Evolutionary conservation across 2,888 invertebrate genomes (phyloP).

Genomic region (Penaeus monodon): DNA sequence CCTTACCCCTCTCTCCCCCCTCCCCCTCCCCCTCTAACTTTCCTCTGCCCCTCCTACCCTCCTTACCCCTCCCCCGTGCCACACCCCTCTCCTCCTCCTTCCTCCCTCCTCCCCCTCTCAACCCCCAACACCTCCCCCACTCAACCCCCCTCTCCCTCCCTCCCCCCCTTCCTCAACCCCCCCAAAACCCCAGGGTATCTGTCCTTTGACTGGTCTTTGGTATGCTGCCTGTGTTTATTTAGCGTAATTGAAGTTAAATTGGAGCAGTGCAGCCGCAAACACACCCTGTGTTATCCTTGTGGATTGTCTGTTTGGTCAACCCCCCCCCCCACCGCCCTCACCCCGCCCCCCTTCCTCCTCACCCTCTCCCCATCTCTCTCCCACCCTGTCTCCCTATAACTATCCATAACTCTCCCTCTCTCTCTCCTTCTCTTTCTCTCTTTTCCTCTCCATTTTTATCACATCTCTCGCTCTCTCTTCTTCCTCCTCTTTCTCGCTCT

Average conservation of each 20-base stretch:
- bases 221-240: constrained; percentile 45
- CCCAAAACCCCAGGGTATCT: neutral
- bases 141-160: neutral
- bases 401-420: neutral
- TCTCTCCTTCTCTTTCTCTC: neutral
- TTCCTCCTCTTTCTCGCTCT: neutral
- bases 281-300: constrained; percentile 36
- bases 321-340: neutral
- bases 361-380: neutral
- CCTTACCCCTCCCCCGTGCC: too few relatives aligned
- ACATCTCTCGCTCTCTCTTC: neutral
- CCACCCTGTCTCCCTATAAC: neutral
- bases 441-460: neutral
- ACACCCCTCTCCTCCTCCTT: too few relatives aligned
- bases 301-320: constrained; percentile 8
- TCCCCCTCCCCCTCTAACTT: fast-evolving
- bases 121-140: neutral
- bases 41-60: too few relatives aligned
- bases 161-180: neutral
- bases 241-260: constrained; percentile 53
- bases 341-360: neutral
- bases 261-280: constrained; percentile 44
- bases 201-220: constrained; percentile 40
- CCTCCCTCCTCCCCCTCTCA: too few relatives aligned
- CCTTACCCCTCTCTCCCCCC: too few relatives aligned